Conservation (phyloP, 2,888 invertebrate species). For the Aricia artaxerxes region DNA sequence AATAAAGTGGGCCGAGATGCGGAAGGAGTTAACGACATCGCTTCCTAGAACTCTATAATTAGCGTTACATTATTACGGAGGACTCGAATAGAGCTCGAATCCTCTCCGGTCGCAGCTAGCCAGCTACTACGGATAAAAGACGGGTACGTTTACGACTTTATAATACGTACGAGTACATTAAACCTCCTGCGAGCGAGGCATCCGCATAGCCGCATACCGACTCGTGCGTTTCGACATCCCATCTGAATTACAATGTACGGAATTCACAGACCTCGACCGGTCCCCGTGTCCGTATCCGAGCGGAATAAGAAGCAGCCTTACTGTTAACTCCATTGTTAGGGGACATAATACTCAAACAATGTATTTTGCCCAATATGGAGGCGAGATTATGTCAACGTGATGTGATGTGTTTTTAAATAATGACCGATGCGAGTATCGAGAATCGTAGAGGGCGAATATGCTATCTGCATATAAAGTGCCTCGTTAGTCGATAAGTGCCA, state of each 20-base stretch:
- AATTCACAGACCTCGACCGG: conserved; percentile 66
- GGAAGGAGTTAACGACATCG: conserved; percentile 64
- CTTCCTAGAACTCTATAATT: conserved; percentile 61
- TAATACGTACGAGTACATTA: conserved; percentile 48
- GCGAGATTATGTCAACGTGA: conserved; percentile 73
- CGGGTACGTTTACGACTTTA: conserved; percentile 38
- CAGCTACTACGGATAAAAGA: conserved; percentile 26
- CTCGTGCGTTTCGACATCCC: conserved; percentile 72
- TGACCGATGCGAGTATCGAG: conserved; percentile 58
- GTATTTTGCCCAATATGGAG: conserved; percentile 76
- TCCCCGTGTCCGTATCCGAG: conserved; percentile 69
- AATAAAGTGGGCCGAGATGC: conserved; percentile 74
- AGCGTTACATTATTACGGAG: conserved; percentile 36
- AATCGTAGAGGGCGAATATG: conserved; percentile 53
- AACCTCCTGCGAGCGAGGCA: conserved; percentile 50
- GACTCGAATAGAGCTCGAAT: conserved; percentile 23
- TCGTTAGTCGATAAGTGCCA: conserved; percentile 30
- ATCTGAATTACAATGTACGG: conserved; percentile 76
- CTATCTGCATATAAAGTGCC: conserved; percentile 56
- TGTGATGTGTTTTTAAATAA: conserved; percentile 76
- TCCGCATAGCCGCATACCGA: conserved; percentile 73
- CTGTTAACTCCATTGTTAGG: conserved; percentile 76
- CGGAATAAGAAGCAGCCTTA: conserved; percentile 77
- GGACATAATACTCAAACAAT: conserved; percentile 68
- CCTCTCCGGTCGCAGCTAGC: conserved; percentile 19